Percentiles rank a stretch among this genome's conserved stretches.
Conservation (phyloP, 2,888 invertebrate genomes). For the Sepioteuthis lessoniana region DNA sequence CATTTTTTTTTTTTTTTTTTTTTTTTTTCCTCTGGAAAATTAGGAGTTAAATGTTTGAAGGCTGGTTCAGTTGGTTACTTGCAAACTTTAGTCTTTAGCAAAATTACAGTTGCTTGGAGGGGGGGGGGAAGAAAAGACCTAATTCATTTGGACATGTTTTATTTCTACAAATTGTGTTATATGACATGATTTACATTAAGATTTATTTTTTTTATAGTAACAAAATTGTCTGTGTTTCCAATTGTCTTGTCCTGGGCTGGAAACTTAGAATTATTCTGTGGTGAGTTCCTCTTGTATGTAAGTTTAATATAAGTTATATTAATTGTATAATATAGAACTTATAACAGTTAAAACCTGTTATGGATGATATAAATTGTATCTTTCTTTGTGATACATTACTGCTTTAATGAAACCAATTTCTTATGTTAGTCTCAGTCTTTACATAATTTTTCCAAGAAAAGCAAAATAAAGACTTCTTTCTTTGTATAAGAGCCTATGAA, state of each 20-base stretch:
- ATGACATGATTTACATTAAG: background rate
- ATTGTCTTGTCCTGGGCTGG: background rate
- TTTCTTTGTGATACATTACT: background rate
- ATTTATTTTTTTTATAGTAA: background rate
- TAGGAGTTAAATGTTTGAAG: background rate
- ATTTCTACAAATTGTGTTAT: background rate
- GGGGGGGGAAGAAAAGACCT: background rate
- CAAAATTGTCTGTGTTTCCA: background rate
- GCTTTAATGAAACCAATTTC: background rate
- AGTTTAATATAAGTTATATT: background rate
- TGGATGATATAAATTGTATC: background rate
- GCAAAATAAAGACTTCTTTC: background rate
- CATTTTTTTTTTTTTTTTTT: no score
- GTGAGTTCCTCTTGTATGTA: background rate
- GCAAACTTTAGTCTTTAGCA: background rate
- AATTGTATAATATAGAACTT: background rate
- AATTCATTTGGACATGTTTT: background rate
- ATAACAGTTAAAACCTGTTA: background rate
- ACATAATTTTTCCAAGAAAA: background rate
- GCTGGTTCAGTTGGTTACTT: background rate
- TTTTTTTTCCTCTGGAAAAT: background rate
- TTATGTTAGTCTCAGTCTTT: background rate
- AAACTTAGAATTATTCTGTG: background rate
- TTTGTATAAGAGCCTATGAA: background rate
- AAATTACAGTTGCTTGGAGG: background rate